phyloP scores from a whole-genome alignment of 2,888 invertebrate genomes.

The Clunio marinus region DNA sequence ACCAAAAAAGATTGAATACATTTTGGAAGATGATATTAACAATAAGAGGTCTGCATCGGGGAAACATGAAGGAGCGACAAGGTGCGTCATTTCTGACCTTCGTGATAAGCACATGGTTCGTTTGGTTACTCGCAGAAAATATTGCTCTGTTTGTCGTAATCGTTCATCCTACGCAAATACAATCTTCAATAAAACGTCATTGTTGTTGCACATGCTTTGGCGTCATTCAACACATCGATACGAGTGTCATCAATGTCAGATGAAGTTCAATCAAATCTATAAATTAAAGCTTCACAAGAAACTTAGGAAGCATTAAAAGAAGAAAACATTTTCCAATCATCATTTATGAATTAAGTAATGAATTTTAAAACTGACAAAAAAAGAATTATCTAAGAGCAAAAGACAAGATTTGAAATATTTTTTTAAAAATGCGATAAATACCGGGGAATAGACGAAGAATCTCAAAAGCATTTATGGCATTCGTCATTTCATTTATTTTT shows the following conservation, averaged over 20 bases:
- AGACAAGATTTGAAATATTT: conserved; percentile 15
- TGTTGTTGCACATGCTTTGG: conserved; percentile 55
- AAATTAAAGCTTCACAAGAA: conserved; percentile 48
- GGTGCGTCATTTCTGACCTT: conserved; percentile 40
- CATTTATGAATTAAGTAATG: neutral
- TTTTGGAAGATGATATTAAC: neutral
- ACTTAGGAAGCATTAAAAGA: conserved; percentile 42
- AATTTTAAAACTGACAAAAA: neutral
- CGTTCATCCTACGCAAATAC: conserved; percentile 47
- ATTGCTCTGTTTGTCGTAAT: conserved; percentile 46
- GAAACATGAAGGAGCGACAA: conserved; percentile 38
- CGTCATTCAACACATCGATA: conserved; percentile 47
- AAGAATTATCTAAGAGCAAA: too few species aligned
- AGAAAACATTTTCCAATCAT: neutral
- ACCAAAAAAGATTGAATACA: conserved; percentile 40
- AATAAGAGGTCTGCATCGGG: conserved; percentile 13
- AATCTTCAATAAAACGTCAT: conserved; percentile 53
- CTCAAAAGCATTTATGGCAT: too few species aligned
- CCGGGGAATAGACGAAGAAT: too few species aligned
- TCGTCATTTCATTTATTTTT: too few species aligned
- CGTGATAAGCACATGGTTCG: conserved; percentile 51
- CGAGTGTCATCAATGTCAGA: conserved; percentile 45
- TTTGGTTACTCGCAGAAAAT: conserved; percentile 48
- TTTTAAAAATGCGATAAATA: too few species aligned
- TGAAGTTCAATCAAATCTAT: conserved; percentile 45